phyloP scores from a whole-genome alignment of 2,888 invertebrate genomes.

The Galeruca laticollis region DNA sequence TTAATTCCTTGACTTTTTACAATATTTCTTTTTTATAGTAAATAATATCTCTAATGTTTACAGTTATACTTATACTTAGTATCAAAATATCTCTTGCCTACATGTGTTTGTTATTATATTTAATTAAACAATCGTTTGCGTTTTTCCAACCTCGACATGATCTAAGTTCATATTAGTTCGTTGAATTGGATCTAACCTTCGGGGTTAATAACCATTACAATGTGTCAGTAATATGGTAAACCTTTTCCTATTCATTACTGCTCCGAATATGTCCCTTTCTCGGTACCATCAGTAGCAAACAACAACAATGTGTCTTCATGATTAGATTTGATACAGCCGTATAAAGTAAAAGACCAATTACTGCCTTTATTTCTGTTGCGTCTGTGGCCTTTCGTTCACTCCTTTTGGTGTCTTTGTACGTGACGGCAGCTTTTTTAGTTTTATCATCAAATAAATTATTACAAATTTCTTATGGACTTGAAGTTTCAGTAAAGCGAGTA shows the following conservation, averaged over 20 bases:
- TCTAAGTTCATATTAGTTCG: too few relatives aligned
- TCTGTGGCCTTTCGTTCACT: conserved; percentile 31
- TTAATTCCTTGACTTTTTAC: too few relatives aligned
- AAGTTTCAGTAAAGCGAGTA: background rate
- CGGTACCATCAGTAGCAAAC: conserved; percentile 48
- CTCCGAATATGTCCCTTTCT: conserved; percentile 45
- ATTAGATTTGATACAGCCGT: conserved; percentile 43
- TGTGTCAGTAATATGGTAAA: conserved; percentile 37
- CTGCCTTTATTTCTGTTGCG: conserved; percentile 43
- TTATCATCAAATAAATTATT: too few relatives aligned
- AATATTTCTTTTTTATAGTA: too few relatives aligned
- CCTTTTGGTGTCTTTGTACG: background rate
- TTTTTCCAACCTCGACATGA: too few relatives aligned
- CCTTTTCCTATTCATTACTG: conserved; percentile 31
- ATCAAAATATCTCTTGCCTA: too few relatives aligned
- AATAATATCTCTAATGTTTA: too few relatives aligned
- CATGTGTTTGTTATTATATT: too few relatives aligned
- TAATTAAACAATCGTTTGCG: too few relatives aligned
- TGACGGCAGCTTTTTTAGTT: background rate
- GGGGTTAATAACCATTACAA: too few relatives aligned
- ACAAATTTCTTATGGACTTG: conserved; percentile 7
- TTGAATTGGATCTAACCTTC: too few relatives aligned
- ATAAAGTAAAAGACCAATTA: conserved; percentile 40
- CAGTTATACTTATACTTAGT: too few relatives aligned
- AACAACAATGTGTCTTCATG: conserved; percentile 37